phyloP scores from a whole-genome alignment of 2,888 invertebrate genomes.

The Phytoseiulus persimilis region DNA sequence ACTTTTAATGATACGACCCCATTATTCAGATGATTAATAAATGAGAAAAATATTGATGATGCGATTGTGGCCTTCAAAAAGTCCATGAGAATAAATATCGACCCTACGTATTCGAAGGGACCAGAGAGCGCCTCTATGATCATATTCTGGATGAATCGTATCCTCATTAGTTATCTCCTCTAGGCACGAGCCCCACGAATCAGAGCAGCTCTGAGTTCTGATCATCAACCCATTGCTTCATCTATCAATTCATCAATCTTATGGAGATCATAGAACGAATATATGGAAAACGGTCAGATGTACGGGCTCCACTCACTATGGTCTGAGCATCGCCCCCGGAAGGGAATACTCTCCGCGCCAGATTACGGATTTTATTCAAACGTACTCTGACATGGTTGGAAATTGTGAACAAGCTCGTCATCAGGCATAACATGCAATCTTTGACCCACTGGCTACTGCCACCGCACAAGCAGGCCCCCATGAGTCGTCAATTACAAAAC shows the following conservation, averaged over 20 bases:
- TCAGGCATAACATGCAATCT: not conserved
- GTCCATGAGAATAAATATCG: not conserved
- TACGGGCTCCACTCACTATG: no score
- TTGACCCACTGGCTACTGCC: not conserved
- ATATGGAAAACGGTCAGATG: no score
- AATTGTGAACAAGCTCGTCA: not conserved
- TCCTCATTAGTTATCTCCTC: no score
- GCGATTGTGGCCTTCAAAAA: not conserved
- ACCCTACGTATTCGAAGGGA: not conserved
- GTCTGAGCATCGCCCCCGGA: no score
- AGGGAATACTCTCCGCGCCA: no score
- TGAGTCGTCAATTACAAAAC: slow-evolving; percentile 11
- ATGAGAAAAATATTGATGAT: not conserved
- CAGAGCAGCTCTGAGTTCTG: no score
- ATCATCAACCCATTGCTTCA: no score
- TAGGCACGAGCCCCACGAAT: no score
- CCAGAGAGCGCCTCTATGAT: not conserved
- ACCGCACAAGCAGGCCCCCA: not conserved
- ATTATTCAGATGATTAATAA: not conserved
- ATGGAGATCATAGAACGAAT: no score
- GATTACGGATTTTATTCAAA: not conserved
- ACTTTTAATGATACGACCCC: not conserved
- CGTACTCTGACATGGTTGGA: not conserved
- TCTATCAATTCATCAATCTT: no score
- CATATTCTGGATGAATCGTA: not conserved